Evolutionary conservation across 2,888 invertebrate genomes (phyloP).

Genomic region (Chironomus riparius): DNA sequence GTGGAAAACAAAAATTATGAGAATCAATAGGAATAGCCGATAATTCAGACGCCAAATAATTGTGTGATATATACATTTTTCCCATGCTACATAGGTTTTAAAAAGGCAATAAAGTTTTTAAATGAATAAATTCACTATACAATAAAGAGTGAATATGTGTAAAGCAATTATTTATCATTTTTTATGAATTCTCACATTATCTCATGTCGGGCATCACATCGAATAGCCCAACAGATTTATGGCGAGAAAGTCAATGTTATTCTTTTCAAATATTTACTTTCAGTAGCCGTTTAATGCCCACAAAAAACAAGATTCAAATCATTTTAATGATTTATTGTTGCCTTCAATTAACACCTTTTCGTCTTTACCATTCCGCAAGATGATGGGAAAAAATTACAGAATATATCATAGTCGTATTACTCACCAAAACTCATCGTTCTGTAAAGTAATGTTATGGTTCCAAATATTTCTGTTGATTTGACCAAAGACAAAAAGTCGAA

Average conservation of each 20-base stretch:
- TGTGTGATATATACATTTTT: too few relatives aligned
- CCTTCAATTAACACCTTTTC: slow-evolving; percentile 11
- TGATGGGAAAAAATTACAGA: neutral
- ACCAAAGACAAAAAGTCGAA: slow-evolving; percentile 40
- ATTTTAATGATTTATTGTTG: slow-evolving; percentile 6
- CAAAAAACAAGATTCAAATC: neutral
- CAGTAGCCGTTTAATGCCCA: neutral
- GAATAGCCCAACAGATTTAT: too few relatives aligned
- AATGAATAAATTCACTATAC: too few relatives aligned
- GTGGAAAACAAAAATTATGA: too few relatives aligned
- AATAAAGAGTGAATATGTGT: neutral
- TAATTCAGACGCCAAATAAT: too few relatives aligned
- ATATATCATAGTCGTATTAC: neutral
- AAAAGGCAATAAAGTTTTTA: too few relatives aligned
- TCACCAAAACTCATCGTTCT: slow-evolving; percentile 33
- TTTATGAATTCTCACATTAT: neutral
- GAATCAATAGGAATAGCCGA: too few relatives aligned
- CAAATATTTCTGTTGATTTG: slow-evolving; percentile 42
- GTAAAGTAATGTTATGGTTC: slow-evolving; percentile 39
- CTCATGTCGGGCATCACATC: neutral
- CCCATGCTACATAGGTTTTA: neutral
- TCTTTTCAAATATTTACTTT: neutral
- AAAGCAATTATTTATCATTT: slow-evolving; percentile 19
- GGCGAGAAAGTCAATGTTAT: too few relatives aligned
- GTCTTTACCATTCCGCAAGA: neutral